Conservation (phyloP, 2,113 vertebrate genomes). For the Lagopus leucura region DNA sequence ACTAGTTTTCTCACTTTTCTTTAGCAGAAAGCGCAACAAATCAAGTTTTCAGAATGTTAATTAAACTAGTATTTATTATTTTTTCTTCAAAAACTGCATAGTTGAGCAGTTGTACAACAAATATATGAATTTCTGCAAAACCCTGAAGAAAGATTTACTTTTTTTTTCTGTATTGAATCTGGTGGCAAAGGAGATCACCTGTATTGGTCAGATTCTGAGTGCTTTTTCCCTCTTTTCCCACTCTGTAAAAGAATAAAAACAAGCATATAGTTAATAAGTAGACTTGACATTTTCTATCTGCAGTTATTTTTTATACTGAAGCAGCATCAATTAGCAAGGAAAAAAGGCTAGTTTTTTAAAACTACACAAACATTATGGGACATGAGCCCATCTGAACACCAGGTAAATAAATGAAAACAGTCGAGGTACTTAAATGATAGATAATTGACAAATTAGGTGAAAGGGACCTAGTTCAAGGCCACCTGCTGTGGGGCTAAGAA, state of each 20-base stretch:
- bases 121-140: constrained; percentile 75
- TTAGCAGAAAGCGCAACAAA: constrained; percentile 69
- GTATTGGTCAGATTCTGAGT: constrained; percentile 85
- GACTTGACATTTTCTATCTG: background rate
- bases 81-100: constrained; percentile 72
- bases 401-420: background rate
- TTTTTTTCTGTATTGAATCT: constrained; percentile 24
- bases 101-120: constrained; percentile 73
- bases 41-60: constrained; percentile 46
- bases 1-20: constrained; percentile 66
- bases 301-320: background rate
- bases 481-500: background rate
- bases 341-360: background rate
- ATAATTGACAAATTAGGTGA: background rate
- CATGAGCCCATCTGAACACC: background rate
- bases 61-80: constrained; percentile 53
- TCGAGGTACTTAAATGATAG: background rate
- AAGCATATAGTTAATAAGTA: constrained; percentile 13
- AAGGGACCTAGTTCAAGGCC: background rate
- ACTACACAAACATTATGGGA: background rate
- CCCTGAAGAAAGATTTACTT: constrained; percentile 53
- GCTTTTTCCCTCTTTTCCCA: constrained; percentile 89
- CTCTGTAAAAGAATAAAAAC: constrained; percentile 77
- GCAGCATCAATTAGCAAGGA: background rate
- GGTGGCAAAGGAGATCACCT: constrained; percentile 69